These are phyloP conservation scores for Styela clava DNA, from an alignment of 23 tunicate species.

Conservation along the genomic window DNA sequence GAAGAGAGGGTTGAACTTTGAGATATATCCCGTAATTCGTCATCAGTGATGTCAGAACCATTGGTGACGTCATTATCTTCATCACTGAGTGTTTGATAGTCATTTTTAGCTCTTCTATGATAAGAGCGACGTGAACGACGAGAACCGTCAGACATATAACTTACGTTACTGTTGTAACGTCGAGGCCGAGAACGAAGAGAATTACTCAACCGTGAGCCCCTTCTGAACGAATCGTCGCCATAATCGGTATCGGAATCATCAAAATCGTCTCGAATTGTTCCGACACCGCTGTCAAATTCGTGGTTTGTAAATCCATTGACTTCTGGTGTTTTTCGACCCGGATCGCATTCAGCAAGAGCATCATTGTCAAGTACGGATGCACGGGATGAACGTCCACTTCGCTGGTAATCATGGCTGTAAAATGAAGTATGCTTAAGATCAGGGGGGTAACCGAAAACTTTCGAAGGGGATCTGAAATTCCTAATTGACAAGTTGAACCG, in stretches of 20 bases:
- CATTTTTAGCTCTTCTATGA: background rate
- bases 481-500: no score
- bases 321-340: slow-evolving; percentile 33
- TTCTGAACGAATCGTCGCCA: slow-evolving; percentile 9
- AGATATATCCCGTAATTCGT: slow-evolving; percentile 25
- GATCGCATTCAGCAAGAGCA: slow-evolving; percentile 80
- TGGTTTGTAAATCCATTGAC: background rate
- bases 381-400: slow-evolving; percentile 46
- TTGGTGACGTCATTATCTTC: slow-evolving; percentile 7
- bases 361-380: slow-evolving; percentile 46
- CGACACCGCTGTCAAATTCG: slow-evolving; percentile 81
- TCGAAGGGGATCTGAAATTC: no score
- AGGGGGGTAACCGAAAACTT: no score
- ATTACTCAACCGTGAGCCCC: background rate
- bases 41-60: slow-evolving; percentile 25
- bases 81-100: slow-evolving; percentile 3
- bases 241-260: slow-evolving; percentile 37
- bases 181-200: background rate
- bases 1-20: slow-evolving; percentile 23
- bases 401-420: background rate
- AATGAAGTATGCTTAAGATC: background rate
- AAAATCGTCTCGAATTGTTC: slow-evolving; percentile 48
- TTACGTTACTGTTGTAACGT: slow-evolving; percentile 6
- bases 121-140: slow-evolving; percentile 8
- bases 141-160: background rate